Percentiles rank a stretch among this genome's conserved stretches.
phyloP scores from a whole-genome alignment of 2,113 vertebrate species.

The Festucalex cinctus region DNA sequence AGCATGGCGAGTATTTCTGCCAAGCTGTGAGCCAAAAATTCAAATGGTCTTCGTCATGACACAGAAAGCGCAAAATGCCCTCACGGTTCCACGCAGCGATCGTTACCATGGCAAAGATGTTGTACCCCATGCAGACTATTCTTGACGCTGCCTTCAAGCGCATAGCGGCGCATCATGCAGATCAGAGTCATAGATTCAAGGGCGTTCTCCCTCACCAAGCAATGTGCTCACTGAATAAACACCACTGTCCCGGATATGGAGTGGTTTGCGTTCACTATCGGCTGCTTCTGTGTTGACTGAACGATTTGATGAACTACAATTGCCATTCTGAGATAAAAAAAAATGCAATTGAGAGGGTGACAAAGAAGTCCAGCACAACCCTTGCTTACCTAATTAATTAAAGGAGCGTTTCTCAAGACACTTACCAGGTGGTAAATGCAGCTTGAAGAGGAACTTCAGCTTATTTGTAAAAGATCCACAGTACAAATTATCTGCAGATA shows the following conservation, averaged over 20 bases:
- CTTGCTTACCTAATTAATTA: not conserved
- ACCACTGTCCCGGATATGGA: constrained; percentile 14
- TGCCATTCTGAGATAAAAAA: not conserved
- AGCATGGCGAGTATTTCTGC: constrained; percentile 3
- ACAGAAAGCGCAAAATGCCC: constrained; percentile 34
- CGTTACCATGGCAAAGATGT: constrained; percentile 53
- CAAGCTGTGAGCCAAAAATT: constrained; percentile 42
- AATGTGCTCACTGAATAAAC: constrained; percentile 26
- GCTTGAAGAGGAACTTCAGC: constrained; percentile 94
- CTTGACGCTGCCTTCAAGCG: constrained; percentile 40
- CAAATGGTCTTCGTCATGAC: constrained; percentile 24
- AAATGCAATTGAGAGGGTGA: not conserved
- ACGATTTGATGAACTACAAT: not conserved
- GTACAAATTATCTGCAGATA: constrained; percentile 82
- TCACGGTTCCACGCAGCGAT: constrained; percentile 21
- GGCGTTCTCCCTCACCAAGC: constrained; percentile 13
- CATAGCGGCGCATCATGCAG: constrained; percentile 19
- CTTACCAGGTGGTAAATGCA: constrained; percentile 93
- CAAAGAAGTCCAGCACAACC: not conserved
- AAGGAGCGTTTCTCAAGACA: not conserved
- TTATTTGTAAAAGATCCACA: constrained; percentile 92
- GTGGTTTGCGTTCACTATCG: constrained; percentile 13
- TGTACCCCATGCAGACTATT: constrained; percentile 44
- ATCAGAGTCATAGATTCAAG: constrained; percentile 9
- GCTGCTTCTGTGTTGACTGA: constrained; percentile 1